Conservation (phyloP, 2,113 vertebrate species). For the Mugil cephalus region DNA sequence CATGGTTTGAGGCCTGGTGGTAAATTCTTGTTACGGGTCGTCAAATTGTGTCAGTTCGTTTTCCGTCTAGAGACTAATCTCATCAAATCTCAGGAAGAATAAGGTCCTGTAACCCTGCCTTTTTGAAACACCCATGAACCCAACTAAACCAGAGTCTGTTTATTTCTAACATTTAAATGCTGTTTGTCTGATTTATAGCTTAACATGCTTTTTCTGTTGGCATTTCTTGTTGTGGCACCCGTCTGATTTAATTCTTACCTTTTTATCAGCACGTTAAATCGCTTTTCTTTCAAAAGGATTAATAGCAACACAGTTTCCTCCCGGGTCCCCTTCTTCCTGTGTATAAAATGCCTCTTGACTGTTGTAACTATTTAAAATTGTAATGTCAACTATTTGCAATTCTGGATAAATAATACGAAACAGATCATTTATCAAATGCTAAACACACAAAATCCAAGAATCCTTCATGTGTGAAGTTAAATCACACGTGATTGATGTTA, state of each 20-base stretch:
- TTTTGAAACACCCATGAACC: background rate
- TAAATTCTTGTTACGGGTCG: constrained; percentile 7
- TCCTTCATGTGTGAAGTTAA: too few relatives aligned
- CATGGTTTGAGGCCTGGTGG: constrained; percentile 2
- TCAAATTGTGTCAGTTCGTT: constrained; percentile 3
- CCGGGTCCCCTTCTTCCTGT: background rate
- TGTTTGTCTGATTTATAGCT: background rate
- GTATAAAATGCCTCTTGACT: background rate
- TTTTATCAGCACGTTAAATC: background rate
- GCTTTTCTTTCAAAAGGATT: background rate
- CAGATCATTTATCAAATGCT: too few relatives aligned
- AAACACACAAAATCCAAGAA: too few relatives aligned
- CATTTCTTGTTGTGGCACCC: too few relatives aligned
- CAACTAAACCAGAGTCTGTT: background rate
- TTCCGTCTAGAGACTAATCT: constrained; percentile 6
- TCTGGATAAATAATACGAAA: too few relatives aligned
- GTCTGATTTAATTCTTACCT: too few relatives aligned
- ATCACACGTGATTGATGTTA: too few relatives aligned
- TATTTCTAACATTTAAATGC: background rate
- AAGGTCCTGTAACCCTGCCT: too few relatives aligned
- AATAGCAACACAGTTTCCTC: background rate
- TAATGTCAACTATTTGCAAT: background rate
- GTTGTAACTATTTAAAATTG: background rate
- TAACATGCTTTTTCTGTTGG: too few relatives aligned
- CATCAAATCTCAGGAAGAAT: constrained; percentile 1